Conservation (phyloP, 1,140 invertebrate genomes). For the Bombus cullumanus region DNA sequence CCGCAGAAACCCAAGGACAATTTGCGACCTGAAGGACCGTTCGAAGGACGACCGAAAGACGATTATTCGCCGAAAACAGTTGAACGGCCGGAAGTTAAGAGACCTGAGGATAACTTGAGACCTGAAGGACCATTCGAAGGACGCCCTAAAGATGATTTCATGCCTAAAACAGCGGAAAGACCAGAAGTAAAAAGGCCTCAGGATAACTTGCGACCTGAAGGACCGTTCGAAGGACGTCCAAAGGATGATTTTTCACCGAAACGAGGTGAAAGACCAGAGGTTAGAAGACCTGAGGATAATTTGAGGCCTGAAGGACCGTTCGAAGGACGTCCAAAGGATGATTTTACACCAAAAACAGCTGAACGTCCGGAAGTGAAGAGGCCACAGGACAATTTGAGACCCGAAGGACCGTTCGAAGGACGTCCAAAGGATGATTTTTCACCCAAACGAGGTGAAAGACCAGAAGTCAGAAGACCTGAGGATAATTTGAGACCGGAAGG, state of each 20-base stretch:
- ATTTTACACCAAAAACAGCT: slow-evolving; percentile 73
- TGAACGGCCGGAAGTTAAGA: slow-evolving; percentile 82
- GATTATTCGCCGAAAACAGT: slow-evolving; percentile 83
- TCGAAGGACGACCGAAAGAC: slow-evolving; percentile 79
- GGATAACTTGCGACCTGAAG: slow-evolving; percentile 83
- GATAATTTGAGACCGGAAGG: slow-evolving; percentile 87
- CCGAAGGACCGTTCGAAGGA: slow-evolving; percentile 84
- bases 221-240: slow-evolving; percentile 84
- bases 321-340: slow-evolving; percentile 83
- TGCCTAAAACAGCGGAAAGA: slow-evolving; percentile 77
- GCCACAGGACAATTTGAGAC: slow-evolving; percentile 81
- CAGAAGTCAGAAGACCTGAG: slow-evolving; percentile 76
- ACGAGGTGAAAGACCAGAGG: slow-evolving; percentile 83
- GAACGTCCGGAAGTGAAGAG: slow-evolving; percentile 77
- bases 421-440: slow-evolving; percentile 80
- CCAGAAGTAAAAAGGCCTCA: slow-evolving; percentile 80
- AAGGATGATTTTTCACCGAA: too few species aligned
- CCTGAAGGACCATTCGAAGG: slow-evolving; percentile 85
- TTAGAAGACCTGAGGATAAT: slow-evolving; percentile 80
- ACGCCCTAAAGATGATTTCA: slow-evolving; percentile 64
- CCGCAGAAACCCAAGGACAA: slow-evolving; percentile 84
- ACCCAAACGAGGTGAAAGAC: slow-evolving; percentile 81
- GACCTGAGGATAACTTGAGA: slow-evolving; percentile 82
- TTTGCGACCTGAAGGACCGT: slow-evolving; percentile 83
- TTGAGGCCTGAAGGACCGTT: slow-evolving; percentile 85